phyloP scores from a whole-genome alignment of 1,140 invertebrate genomes.

The Protaetia brevitarsis region DNA sequence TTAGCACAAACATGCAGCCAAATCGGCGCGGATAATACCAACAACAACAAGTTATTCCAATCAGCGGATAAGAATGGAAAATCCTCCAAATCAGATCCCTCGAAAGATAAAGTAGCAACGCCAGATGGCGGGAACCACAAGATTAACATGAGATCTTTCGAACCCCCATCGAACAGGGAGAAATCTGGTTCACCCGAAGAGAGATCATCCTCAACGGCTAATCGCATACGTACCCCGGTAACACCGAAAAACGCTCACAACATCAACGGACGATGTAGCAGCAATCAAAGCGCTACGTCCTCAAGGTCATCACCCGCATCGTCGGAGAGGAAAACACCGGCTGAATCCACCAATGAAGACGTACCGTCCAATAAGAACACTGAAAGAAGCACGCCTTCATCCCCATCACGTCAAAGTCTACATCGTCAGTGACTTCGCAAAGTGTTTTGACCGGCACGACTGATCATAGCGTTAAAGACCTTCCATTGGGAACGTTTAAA shows the following conservation, averaged over 20 bases:
- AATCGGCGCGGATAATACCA: constrained; percentile 83
- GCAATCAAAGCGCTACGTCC: constrained; percentile 65
- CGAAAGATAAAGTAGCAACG: constrained; percentile 59
- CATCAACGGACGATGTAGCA: constrained; percentile 53
- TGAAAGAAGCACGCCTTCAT: constrained; percentile 27
- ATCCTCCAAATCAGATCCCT: constrained; percentile 51
- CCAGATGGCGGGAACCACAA: constrained; percentile 50
- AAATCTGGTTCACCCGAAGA: constrained; percentile 60
- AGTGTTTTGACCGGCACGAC: constrained; percentile 54
- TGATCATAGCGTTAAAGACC: constrained; percentile 62
- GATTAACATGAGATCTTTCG: constrained; percentile 70
- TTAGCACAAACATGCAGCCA: constrained; percentile 93
- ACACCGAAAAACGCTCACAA: constrained; percentile 52
- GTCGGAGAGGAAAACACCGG: constrained; percentile 48
- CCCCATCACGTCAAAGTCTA: constrained; percentile 41
- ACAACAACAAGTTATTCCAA: constrained; percentile 63
- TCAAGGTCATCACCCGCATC: constrained; percentile 52
- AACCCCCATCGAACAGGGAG: constrained; percentile 56
- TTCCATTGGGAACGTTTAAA: constrained; percentile 62
- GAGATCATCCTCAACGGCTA: constrained; percentile 50
- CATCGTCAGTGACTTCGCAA: no score
- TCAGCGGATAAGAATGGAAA: constrained; percentile 57
- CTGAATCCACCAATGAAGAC: constrained; percentile 35
- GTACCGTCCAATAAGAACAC: constrained; percentile 45
- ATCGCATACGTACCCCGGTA: constrained; percentile 56